Base-by-base conservation (phyloP, 2,113 vertebrate genomes). In the Callospermophilus lateralis region DNA sequence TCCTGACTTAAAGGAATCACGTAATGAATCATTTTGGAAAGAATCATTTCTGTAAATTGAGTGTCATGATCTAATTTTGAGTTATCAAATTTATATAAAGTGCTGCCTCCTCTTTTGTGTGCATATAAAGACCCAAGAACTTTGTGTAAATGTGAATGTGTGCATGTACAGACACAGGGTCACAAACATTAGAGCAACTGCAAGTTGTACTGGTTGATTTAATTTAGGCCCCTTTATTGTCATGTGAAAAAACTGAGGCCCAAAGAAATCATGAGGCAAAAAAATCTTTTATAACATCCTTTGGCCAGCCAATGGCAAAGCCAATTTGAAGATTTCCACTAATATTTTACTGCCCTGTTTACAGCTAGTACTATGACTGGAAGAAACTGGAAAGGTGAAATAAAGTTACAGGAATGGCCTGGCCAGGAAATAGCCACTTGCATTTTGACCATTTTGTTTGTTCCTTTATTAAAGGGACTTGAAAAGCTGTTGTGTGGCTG, bases 21-120 rank as follows among this genome's bases (percentile, higher is more conserved):
- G 65, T 53, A n/a, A 79, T 76, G 83, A 88, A 93, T 98, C 55
- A 86, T 48, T 95, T 77, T 19, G 63, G 67, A 95, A 95, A 90
- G 86, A 89, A 72, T 34, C 45, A 63, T 86, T 84, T 94, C 68
- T 84, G 30, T 26, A 73, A 92, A 91, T 53, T 48, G 34, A 93
- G 51, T 84, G 48, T 70, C 45, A 65, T 45, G 24, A 45, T 93
- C 68, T 83, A 86, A 90, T 86, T 94, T 74, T 92, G 76, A 92
- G 39, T 77, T 92, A 68, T 42, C 45, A 42, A 45, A 58, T 97
- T 89, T 94, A 85, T 86, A 85, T 95, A 85, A 93, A 97, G 70
- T 10, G 51, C 55, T 84, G 3, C 26, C 19, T 12, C 20, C 70
- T 89, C 55, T 42, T 84, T 17, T 28, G 24, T 42, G 51, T 51